Conservation (phyloP, 2,888 invertebrate genomes). For the Drosophila pseudotakahashii region DNA sequence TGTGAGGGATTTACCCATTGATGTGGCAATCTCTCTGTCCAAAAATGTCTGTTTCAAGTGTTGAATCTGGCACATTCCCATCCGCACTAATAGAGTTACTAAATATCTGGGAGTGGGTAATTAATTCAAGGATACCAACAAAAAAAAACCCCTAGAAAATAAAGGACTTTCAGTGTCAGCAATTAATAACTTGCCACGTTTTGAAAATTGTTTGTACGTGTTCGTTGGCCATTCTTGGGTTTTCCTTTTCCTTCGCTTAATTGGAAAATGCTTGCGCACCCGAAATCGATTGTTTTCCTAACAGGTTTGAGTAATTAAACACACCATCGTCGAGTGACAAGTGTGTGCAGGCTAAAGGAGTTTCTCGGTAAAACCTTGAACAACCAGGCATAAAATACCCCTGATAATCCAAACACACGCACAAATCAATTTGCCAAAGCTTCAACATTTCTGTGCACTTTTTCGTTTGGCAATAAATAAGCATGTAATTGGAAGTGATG, state of each 20-base stretch:
- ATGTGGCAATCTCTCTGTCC: constrained; percentile 54
- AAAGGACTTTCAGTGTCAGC: constrained; percentile 29
- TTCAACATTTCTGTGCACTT: constrained; percentile 20
- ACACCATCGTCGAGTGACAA: constrained; percentile 57
- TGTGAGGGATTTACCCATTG: constrained; percentile 56
- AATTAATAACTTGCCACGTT: constrained; percentile 56
- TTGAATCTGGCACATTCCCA: constrained; percentile 36
- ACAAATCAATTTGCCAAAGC: constrained; percentile 70
- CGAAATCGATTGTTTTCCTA: constrained; percentile 62
- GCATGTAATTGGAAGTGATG: constrained; percentile 78
- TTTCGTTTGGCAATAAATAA: constrained; percentile 69
- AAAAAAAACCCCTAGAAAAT: neutral
- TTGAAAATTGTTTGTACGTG: constrained; percentile 72
- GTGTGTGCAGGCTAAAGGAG: neutral
- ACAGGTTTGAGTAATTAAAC: constrained; percentile 75
- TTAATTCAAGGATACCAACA: constrained; percentile 52
- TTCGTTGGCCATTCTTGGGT: constrained; percentile 23
- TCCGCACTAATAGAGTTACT: constrained; percentile 33
- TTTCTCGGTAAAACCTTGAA: neutral
- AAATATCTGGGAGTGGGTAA: constrained; percentile 61
- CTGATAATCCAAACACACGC: constrained; percentile 42
- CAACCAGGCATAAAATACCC: constrained; percentile 1
- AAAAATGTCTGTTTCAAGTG: constrained; percentile 39
- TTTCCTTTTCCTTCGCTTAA: constrained; percentile 47
- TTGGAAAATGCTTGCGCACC: constrained; percentile 64